Conservation (phyloP, 2,113 vertebrate species). For the Neodon shergylaensis region DNA sequence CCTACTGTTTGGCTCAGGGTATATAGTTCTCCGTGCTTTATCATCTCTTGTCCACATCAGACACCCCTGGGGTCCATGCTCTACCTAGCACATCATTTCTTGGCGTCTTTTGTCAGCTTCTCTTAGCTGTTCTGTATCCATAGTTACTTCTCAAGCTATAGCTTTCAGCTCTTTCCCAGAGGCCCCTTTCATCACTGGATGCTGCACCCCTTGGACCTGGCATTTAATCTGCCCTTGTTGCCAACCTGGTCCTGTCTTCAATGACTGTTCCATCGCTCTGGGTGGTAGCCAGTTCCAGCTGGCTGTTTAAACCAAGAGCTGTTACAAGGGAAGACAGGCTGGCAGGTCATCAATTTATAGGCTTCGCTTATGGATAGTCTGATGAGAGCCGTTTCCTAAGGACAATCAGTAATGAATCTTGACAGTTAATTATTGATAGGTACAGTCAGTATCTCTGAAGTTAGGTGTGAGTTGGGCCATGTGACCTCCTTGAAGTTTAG, state of each 20-base stretch:
- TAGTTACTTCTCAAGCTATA: conserved; percentile 29
- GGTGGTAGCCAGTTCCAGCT: conserved; percentile 15
- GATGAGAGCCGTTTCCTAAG: background rate
- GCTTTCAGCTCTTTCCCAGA: background rate
- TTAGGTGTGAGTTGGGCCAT: background rate
- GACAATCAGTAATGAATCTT: background rate
- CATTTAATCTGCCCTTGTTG: background rate
- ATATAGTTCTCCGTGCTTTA: background rate
- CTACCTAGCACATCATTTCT: background rate
- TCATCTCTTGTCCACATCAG: conserved; percentile 17
- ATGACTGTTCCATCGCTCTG: conserved; percentile 24
- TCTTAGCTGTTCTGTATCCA: conserved; percentile 24
- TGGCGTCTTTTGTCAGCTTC: conserved; percentile 7
- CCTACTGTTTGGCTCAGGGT: background rate
- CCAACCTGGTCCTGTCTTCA: background rate
- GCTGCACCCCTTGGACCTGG: conserved; percentile 31
- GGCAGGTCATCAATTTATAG: background rate
- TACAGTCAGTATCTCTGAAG: background rate
- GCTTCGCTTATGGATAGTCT: background rate
- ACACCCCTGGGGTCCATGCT: background rate
- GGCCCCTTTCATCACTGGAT: background rate
- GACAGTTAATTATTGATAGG: background rate
- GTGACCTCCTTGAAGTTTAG: background rate
- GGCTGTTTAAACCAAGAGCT: background rate
- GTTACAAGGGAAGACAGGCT: background rate